Evolutionary conservation across 2,888 invertebrate species (phyloP), one percentile per base, ranked within the genome.

Genomic region (Epirrhoe alternata): DNA sequence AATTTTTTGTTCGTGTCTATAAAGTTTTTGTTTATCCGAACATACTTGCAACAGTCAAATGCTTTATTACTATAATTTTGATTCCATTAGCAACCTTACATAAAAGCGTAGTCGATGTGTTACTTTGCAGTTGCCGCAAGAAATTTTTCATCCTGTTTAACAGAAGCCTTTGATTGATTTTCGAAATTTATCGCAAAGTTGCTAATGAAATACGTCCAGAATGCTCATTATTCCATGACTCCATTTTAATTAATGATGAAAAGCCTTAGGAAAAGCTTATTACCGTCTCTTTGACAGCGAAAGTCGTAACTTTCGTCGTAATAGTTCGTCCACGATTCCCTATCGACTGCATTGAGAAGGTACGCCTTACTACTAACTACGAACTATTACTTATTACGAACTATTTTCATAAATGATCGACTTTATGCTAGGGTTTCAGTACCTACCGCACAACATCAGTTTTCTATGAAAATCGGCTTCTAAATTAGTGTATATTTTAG

Each of bases 281-380:
- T 63, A 62, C 30, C 33, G 10, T 50, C 30, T 62, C 50, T 62
- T 62, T 63, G 56, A 31, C 47, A 12, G 30, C 42, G 6, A 42
- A 42, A 38, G 35, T n/a, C n/a, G n/a, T n/a, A n/a, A n/a, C n/a
- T n/a, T n/a, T n/a, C n/a, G n/a, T n/a, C n/a, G n/a, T n/a, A n/a
- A n/a, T n/a, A n/a, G n/a, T n/a, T n/a, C n/a, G n/a, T n/a, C n/a
- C n/a, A n/a, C n/a, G n/a, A n/a, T n/a, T n/a, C n/a, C n/a, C n/a
- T n/a, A n/a, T n/a, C n/a, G n/a, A n/a, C n/a, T n/a, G n/a, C n/a
- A n/a, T n/a, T n/a, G n/a, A n/a, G n/a, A n/a, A n/a, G n/a, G n/a
- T n/a, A n/a, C n/a, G n/a, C n/a, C n/a, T n/a, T n/a, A n/a, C n/a
- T n/a, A n/a, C n/a, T n/a, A n/a, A n/a, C n/a, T n/a, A n/a, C n/a